A percentile compares a stretch with the other conserved stretches of the same genome.
These are phyloP conservation scores for Bicyclus anynana DNA, from an alignment of 1,140 invertebrate species.

Conservation along the genomic window DNA sequence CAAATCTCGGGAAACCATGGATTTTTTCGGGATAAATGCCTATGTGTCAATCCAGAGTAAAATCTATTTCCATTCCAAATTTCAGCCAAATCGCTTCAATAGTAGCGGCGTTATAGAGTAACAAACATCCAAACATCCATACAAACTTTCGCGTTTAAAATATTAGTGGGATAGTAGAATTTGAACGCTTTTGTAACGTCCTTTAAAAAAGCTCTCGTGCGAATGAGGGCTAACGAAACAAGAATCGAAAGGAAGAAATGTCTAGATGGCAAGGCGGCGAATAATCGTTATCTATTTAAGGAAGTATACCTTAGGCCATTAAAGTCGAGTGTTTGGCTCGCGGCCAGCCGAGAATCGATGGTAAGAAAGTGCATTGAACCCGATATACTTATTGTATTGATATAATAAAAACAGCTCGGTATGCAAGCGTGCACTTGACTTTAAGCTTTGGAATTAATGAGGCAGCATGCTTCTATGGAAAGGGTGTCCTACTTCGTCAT, in stretches of 20 bases:
- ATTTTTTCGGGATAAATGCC: too few species aligned
- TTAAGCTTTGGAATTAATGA: slow-evolving; percentile 14
- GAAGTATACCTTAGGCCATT: slow-evolving; percentile 56
- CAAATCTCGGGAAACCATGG: too few species aligned
- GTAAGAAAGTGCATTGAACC: slow-evolving; percentile 59
- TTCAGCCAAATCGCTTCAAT: too few species aligned
- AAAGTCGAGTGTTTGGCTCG: slow-evolving; percentile 63
- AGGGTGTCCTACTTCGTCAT: not conserved
- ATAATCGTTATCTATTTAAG: slow-evolving; percentile 63
- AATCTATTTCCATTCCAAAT: too few species aligned
- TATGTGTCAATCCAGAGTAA: too few species aligned
- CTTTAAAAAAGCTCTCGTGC: too few species aligned
- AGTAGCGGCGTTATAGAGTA: too few species aligned
- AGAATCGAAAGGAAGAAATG: slow-evolving; percentile 15
- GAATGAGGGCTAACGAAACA: not conserved
- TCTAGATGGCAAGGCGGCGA: slow-evolving; percentile 12
- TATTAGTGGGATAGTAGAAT: too few species aligned
- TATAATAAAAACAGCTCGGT: slow-evolving; percentile 34
- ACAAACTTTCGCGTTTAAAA: too few species aligned
- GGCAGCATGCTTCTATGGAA: not conserved
- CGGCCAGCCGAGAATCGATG: slow-evolving; percentile 59
- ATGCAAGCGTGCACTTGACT: slow-evolving; percentile 31
- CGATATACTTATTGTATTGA: slow-evolving; percentile 41
- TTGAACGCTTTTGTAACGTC: too few species aligned
- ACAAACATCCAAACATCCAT: too few species aligned